Percentiles rank a stretch among this genome's conserved stretches.
Evolutionary conservation across 2,888 invertebrate species (phyloP).

Genomic region (Proisotoma minuta): DNA sequence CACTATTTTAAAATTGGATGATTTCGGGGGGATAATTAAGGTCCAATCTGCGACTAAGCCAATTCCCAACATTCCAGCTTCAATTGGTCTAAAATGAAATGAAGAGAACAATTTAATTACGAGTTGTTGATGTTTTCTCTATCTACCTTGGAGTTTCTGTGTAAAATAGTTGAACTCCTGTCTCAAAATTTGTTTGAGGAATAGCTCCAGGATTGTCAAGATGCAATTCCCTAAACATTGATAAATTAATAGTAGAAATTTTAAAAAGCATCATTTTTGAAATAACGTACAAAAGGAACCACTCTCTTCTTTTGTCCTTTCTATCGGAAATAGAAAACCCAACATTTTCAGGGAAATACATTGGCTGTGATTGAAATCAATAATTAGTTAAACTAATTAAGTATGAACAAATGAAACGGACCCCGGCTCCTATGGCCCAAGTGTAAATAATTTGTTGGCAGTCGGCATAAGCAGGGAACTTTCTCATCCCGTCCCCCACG

Average conservation of each 20-base stretch:
- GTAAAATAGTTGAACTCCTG: constrained; percentile 9
- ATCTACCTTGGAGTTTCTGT: not conserved
- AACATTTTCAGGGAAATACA: constrained; percentile 14
- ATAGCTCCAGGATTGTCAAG: constrained; percentile 14
- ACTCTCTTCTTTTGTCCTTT: constrained; percentile 7
- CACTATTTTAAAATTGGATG: constrained; percentile 69
- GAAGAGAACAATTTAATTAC: not conserved
- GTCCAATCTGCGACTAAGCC: constrained; percentile 71
- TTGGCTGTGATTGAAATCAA: too few relatives aligned
- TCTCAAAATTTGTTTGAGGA: not conserved
- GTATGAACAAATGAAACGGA: too few relatives aligned
- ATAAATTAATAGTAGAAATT: too few relatives aligned
- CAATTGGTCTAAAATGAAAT: constrained; percentile 58
- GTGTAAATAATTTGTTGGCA: constrained; percentile 3
- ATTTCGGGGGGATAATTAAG: constrained; percentile 74
- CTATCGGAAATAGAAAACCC: constrained; percentile 10
- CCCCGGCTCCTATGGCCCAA: constrained; percentile 9
- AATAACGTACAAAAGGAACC: constrained; percentile 13
- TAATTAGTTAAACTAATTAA: too few relatives aligned
- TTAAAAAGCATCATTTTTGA: too few relatives aligned
- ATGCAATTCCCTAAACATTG: too few relatives aligned
- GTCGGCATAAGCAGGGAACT: not conserved
- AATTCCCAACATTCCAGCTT: constrained; percentile 73
- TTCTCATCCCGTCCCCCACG: not conserved
- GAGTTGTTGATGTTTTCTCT: not conserved